These are phyloP conservation scores for Ailurus styani DNA, from an alignment of 2,113 vertebrate species.

Conservation along the genomic window DNA sequence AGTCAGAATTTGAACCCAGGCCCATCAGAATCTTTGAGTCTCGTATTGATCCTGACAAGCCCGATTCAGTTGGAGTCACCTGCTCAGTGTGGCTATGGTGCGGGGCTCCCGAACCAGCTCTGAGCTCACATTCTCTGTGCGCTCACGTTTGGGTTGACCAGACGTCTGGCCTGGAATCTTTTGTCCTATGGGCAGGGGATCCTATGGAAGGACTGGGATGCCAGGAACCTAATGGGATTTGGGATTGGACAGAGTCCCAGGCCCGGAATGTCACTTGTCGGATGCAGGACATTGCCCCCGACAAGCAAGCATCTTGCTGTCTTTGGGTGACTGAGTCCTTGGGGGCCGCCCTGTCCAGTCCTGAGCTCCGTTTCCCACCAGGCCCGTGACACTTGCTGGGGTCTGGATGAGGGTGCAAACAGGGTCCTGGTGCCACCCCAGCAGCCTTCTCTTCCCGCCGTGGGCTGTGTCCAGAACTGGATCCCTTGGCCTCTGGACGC, in stretches of 20 bases:
- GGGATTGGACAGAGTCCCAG: neutral
- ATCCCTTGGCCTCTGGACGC: neutral
- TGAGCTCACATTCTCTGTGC: too few species aligned
- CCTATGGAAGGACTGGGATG: neutral
- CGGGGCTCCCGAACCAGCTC: neutral
- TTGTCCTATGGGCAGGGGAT: neutral
- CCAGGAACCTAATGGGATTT: accelerated
- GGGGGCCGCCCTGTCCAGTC: neutral
- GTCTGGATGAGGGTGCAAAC: accelerated
- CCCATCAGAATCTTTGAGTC: neutral
- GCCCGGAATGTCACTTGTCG: neutral
- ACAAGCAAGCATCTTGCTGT: neutral
- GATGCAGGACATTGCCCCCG: too few species aligned
- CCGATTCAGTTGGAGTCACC: neutral
- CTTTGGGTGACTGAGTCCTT: neutral
- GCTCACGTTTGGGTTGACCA: neutral
- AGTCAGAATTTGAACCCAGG: neutral
- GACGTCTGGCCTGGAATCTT: neutral
- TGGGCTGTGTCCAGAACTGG: accelerated
- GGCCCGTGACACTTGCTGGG: neutral
- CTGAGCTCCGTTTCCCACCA: neutral
- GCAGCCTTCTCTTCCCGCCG: neutral
- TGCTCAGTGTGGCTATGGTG: neutral
- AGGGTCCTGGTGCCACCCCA: neutral
- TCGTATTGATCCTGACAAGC: neutral